These are phyloP conservation scores for Nannobrachium achirus DNA, from an alignment of 2,113 vertebrate species.

Conservation along the genomic window DNA sequence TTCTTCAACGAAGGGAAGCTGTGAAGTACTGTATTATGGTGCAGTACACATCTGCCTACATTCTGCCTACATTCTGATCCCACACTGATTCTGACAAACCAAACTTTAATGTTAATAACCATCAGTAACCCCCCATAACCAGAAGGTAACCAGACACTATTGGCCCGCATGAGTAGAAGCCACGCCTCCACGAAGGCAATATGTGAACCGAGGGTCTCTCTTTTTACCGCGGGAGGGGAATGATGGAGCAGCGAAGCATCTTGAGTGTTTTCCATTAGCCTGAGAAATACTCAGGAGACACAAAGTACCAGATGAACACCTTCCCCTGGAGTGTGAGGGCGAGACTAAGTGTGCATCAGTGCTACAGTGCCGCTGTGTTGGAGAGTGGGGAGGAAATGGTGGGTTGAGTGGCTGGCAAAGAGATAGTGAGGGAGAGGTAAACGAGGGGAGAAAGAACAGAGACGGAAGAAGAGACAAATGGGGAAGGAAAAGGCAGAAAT, in stretches of 20 bases:
- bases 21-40: too few species aligned
- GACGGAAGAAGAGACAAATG: background rate
- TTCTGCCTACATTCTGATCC: too few species aligned
- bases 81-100: too few species aligned
- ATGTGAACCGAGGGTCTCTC: constrained; percentile 50
- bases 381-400: constrained; percentile 17
- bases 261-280: constrained; percentile 74
- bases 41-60: too few species aligned
- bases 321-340: constrained; percentile 51
- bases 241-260: constrained; percentile 62
- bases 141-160: too few species aligned
- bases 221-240: constrained; percentile 37
- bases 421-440: background rate
- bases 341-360: constrained; percentile 44
- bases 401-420: constrained; percentile 8
- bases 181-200: constrained; percentile 53
- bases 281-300: constrained; percentile 67
- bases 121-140: too few species aligned
- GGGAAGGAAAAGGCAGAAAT: background rate
- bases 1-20: too few species aligned
- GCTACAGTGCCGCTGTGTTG: constrained; percentile 42
- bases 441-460: background rate
- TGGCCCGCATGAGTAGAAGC: constrained; percentile 44
- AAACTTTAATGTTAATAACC: too few species aligned
- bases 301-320: constrained; percentile 67